phyloP scores from a whole-genome alignment of 2,797 vertebrate genomes.

The Takifugu rubripes region DNA sequence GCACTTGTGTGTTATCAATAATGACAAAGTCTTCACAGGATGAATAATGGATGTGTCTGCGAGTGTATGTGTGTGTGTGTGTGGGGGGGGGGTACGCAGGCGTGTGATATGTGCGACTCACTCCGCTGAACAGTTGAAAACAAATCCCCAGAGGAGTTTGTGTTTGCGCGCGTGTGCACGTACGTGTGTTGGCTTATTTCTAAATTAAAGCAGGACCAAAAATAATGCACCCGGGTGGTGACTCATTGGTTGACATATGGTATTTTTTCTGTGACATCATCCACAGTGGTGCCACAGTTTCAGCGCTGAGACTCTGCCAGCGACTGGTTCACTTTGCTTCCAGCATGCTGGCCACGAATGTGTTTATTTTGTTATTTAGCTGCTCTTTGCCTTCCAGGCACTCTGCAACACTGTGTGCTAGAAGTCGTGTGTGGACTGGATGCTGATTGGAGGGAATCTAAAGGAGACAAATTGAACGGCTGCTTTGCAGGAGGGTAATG shows the following conservation, averaged over 20 bases:
- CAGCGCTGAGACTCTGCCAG: slow-evolving; percentile 54
- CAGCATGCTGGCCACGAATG: slow-evolving; percentile 27
- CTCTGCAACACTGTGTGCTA: not conserved
- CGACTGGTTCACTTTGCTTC: slow-evolving; percentile 36
- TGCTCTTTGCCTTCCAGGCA: not conserved
- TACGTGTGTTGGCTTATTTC: slow-evolving; percentile 35
- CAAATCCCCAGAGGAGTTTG: not conserved
- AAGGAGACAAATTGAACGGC: not conserved
- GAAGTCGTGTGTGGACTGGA: not conserved
- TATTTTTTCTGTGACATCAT: slow-evolving; percentile 68
- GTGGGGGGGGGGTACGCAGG: not conserved
- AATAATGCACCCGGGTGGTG: slow-evolving; percentile 63
- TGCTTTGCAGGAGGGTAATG: not conserved
- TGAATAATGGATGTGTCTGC: slow-evolving; percentile 29
- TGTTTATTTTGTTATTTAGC: slow-evolving; percentile 13
- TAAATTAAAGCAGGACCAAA: slow-evolving; percentile 62
- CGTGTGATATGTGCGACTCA: no score
- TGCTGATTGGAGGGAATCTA: not conserved
- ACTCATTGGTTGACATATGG: slow-evolving; percentile 72
- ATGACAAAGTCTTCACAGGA: slow-evolving; percentile 19
- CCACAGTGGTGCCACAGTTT: slow-evolving; percentile 40
- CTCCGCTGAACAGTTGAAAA: no score
- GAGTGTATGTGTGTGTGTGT: slow-evolving; percentile 9
- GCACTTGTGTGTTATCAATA: slow-evolving; percentile 37
- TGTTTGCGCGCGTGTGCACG: slow-evolving; percentile 5